Evolutionary conservation across 2,797 vertebrate genomes (phyloP), one percentile per base, ranked within the genome.

Genomic region (Garrulus glandarius): DNA sequence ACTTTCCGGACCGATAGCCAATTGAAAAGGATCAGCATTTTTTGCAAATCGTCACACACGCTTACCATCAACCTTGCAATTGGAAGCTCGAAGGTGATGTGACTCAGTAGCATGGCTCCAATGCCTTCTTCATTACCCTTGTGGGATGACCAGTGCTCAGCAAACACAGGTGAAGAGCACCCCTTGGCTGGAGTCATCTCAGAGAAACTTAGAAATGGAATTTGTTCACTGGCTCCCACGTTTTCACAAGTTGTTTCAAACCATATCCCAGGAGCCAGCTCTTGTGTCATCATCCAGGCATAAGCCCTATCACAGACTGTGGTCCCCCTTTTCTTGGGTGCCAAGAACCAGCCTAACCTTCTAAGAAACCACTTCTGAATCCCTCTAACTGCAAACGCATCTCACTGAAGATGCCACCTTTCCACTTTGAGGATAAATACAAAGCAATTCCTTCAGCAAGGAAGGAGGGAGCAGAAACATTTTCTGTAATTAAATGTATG

Each of bases 1-100:
- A 78, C 87, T 96, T 94, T 95, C 87, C 63, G 3, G 90, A 94
- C 94, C 53, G 0, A 90, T 4, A 84, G 78, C 49, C 82, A 94
- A 92, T 87, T 85, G 83, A 86, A 83, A 90, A 63, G 1, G 1
- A 97, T 69, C 87, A 93, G 46, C 76, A 44, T 72, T 84, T 78
- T 84, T 90, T 61, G 81, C 95, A 93, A 86, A 92, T 78, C 1
- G 5, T 90, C 95, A 92, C 82, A 92, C 65, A 88, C 3, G 0
- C 24, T 94, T 90, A 93, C 29, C 80, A 63, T 92, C 93, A 93
- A 34, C 57, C 72, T 90, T 39, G 39, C 6, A 5, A 84, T 0
- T 53, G 43, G 64, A 81, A 85, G 81, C 14, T 9, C 1, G 2
- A 52, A 93, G 80, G 57, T 34, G 85, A 93, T 43, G 30, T 95